phyloP scores from a whole-genome alignment of 2,888 invertebrate genomes.

The Drosophila neonasuta region DNA sequence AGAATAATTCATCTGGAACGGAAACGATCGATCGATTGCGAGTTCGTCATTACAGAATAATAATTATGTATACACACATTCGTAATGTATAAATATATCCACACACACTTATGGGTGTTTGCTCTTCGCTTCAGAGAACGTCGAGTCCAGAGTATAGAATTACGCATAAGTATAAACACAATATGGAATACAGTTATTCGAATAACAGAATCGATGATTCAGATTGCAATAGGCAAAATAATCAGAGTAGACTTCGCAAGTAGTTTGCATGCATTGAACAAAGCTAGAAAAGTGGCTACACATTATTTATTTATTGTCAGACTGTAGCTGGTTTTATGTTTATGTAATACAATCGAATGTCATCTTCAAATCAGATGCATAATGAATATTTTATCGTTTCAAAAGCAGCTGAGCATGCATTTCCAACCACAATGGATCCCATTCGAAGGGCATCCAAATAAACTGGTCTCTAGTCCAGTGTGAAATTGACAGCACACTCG shows the following conservation, averaged over 20 bases:
- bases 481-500: constrained; percentile 28
- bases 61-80: constrained; percentile 19
- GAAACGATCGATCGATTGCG: constrained; percentile 30
- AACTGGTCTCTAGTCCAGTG: constrained; percentile 29
- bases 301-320: constrained; percentile 1
- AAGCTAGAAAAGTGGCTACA: constrained; percentile 1
- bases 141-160: constrained; percentile 27
- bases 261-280: constrained; percentile 5
- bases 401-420: constrained; percentile 37
- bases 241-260: constrained; percentile 7
- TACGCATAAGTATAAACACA: constrained; percentile 24
- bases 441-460: constrained; percentile 49
- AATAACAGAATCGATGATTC: constrained; percentile 42
- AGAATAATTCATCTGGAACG: constrained; percentile 27
- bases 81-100: background rate
- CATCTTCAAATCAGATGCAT: constrained; percentile 19
- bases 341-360: constrained; percentile 19
- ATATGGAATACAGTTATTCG: constrained; percentile 41
- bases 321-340: constrained; percentile 10
- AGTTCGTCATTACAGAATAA: constrained; percentile 22
- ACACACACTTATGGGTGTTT: constrained; percentile 7
- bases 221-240: constrained; percentile 23
- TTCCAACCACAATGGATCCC: constrained; percentile 22
- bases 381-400: constrained; percentile 17
- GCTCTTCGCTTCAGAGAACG: constrained; percentile 12